phyloP scores from a whole-genome alignment of 2,888 invertebrate species.

The Synergus umbraculus region DNA sequence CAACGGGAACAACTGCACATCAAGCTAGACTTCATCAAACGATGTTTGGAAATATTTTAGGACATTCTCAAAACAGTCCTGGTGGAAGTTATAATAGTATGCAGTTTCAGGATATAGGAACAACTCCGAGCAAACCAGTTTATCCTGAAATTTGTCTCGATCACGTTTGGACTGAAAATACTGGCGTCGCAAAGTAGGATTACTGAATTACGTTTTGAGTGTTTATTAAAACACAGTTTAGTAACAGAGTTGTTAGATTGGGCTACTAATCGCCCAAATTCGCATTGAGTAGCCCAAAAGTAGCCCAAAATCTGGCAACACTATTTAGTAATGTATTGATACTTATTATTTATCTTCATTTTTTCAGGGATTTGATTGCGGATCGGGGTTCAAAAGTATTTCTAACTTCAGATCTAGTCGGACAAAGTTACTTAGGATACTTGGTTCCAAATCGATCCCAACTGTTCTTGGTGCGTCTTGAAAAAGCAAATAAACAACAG shows the following conservation, averaged over 20 bases:
- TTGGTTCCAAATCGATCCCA: constrained; percentile 82
- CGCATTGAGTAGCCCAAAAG: too few relatives aligned
- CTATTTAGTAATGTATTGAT: too few relatives aligned
- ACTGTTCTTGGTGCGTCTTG: constrained; percentile 84
- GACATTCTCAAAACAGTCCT: constrained; percentile 65
- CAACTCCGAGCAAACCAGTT: constrained; percentile 80
- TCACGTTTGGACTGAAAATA: constrained; percentile 91
- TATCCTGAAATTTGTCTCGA: constrained; percentile 93
- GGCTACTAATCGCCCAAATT: too few relatives aligned
- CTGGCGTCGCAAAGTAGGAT: constrained; percentile 72
- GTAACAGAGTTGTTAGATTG: too few relatives aligned
- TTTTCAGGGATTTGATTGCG: constrained; percentile 75
- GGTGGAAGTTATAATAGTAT: constrained; percentile 62
- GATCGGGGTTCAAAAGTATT: constrained; percentile 88
- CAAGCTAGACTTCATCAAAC: constrained; percentile 70
- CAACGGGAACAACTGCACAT: constrained; percentile 63
- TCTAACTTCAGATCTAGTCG: constrained; percentile 90
- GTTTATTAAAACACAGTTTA: neutral
- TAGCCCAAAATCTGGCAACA: too few relatives aligned
- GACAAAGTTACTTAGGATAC: constrained; percentile 91
- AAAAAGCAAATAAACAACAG: constrained; percentile 82
- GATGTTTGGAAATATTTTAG: constrained; percentile 65
- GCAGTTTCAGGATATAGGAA: constrained; percentile 64
- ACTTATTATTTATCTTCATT: constrained; percentile 40
- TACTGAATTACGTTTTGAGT: constrained; percentile 5